Conservation (phyloP, 2,888 invertebrate genomes). For the Pseudococcus jackbeardsleyi region DNA sequence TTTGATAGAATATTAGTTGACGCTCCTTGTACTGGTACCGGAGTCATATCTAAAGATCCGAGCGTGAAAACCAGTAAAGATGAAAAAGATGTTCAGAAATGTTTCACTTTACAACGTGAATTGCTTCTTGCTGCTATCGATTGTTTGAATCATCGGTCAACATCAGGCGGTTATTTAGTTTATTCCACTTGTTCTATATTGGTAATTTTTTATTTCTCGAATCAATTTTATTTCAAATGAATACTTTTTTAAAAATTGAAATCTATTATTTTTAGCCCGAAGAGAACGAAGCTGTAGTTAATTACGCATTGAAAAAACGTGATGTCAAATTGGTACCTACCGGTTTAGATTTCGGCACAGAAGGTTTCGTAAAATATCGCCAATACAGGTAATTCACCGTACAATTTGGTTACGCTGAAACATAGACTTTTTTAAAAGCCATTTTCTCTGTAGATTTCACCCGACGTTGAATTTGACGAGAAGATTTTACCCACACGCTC, state of each 20-base stretch:
- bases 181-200: conserved; percentile 99
- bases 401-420: not conserved
- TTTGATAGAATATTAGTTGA: conserved; percentile 97
- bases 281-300: conserved; percentile 98
- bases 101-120: conserved; percentile 92
- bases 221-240: not conserved
- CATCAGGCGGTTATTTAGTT: conserved; percentile 93
- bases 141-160: conserved; percentile 91
- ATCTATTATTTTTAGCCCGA: conserved; percentile 78
- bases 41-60: conserved; percentile 97
- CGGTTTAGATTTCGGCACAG: conserved; percentile 94
- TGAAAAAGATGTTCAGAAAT: conserved; percentile 88
- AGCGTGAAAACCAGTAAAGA: conserved; percentile 95
- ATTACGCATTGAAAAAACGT: conserved; percentile 93
- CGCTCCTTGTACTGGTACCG: conserved; percentile 98
- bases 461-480: conserved; percentile 75
- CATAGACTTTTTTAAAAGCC: conserved; percentile 70
- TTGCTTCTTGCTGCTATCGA: conserved; percentile 96
- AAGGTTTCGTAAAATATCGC: conserved; percentile 92
- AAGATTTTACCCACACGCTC: conserved; percentile 96
- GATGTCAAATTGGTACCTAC: conserved; percentile 94
- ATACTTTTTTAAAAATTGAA: too few relatives aligned
- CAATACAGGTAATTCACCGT: conserved; percentile 71
- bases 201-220: conserved; percentile 70
- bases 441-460: conserved; percentile 67